A percentile compares a stretch with the other conserved stretches of the same genome.
These are phyloP conservation scores for Chironomus riparius DNA, from an alignment of 2,888 invertebrate species.

Conservation along the genomic window DNA sequence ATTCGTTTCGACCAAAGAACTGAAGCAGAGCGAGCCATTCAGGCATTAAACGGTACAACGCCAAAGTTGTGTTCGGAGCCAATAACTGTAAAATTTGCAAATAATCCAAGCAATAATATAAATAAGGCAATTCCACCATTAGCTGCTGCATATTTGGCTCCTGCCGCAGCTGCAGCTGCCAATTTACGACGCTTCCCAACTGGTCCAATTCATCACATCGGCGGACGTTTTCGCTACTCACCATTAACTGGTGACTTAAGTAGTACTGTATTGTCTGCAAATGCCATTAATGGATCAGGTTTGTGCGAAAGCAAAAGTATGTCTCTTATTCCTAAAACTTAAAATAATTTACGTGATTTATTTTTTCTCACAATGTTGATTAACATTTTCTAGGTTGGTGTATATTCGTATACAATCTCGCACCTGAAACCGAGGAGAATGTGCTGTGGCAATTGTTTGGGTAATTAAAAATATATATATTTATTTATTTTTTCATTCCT, in stretches of 20 bases:
- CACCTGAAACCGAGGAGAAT: conserved; percentile 92
- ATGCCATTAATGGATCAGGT: conserved; percentile 77
- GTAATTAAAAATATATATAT: background rate
- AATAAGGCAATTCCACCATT: conserved; percentile 72
- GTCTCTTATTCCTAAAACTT: background rate
- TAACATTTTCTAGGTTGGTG: conserved; percentile 30
- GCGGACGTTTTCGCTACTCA: conserved; percentile 46
- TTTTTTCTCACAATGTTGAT: background rate
- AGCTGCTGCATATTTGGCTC: conserved; percentile 76
- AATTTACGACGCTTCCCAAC: conserved; percentile 54
- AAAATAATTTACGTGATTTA: background rate
- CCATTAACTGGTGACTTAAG: conserved; percentile 76
- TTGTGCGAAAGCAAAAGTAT: conserved; percentile 36
- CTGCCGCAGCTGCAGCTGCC: conserved; percentile 60
- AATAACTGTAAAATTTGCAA: conserved; percentile 90
- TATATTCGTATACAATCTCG: conserved; percentile 87
- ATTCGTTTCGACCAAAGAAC: conserved; percentile 87
- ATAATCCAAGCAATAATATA: conserved; percentile 84
- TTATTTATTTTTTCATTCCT: too few species aligned
- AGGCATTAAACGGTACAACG: conserved; percentile 81
- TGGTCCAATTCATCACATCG: conserved; percentile 50
- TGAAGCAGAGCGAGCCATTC: conserved; percentile 85
- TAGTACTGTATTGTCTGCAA: conserved; percentile 70
- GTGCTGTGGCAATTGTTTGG: conserved; percentile 92
- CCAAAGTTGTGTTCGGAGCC: conserved; percentile 83